Base-by-base conservation (phyloP, 2,113 vertebrate species). In the Chlorodrepanis virens region DNA sequence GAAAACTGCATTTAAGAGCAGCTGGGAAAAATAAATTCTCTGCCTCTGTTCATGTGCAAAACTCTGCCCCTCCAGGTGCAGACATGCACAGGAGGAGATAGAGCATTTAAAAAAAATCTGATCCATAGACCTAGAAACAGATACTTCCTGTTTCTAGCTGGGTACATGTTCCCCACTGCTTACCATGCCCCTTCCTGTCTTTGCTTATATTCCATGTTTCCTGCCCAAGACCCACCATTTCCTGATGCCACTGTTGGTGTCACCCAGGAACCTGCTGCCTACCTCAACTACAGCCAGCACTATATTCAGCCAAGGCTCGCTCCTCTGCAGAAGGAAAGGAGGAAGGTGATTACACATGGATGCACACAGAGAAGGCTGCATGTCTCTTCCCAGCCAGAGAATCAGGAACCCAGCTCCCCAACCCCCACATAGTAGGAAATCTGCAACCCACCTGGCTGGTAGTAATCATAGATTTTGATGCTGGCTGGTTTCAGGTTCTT, bases 391-490 rank as follows among this genome's bases (percentile, higher is more conserved):
- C 33, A 78, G 10, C 4, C 39, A 79, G 40, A 81, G 35, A 77
- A 39, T 12, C 9, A 59, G 79, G 47, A 83, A 35, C 14, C 23
- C 67, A 40, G 19, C 37, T 80, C 39, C 67, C 33, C 54, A 35
- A 2, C 8, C 9, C 25, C n/a, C 19, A 10, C 47, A 31, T 2
- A 77, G 31, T 5, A 91, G 15, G 37, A 52, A 92, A 67, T 54
- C 54, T 64, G 24, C 53, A 79, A 81, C 98, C 93, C 83, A 99
- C 99, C 98, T 82, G 98, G 98, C 79, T 98, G 97, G 96, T 99
- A 99, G 95, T 99, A 99, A 79, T 99, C 98, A 2, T 98, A 99
- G 71, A 99, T 94, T 94, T 97, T 99, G 82, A 99, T 94, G 82
- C 93, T 94, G 20, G 98, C 98, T 28, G 98, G 97, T 94, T 98